A percentile compares a stretch with the other conserved stretches of the same genome.
phyloP scores from a whole-genome alignment of 1,140 invertebrate species.

The Episyrphus balteatus region DNA sequence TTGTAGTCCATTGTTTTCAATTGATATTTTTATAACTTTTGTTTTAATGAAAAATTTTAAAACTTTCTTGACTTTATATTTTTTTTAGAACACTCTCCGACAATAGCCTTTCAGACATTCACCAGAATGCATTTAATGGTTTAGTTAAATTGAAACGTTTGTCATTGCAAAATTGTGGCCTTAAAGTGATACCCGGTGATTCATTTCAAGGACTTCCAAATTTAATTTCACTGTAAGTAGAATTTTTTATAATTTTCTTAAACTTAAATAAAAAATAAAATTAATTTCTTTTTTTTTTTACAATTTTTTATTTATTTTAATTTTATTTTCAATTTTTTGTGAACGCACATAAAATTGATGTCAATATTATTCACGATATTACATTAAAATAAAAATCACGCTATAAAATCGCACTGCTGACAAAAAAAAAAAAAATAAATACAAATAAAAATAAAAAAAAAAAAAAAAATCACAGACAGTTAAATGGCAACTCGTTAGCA shows the following conservation, averaged over 20 bases:
- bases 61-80: no score
- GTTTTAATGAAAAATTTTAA: no score
- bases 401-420: background rate
- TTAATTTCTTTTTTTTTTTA: background rate
- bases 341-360: conserved; percentile 4
- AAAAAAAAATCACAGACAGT: conserved; percentile 41
- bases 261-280: background rate
- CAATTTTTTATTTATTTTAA: background rate
- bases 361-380: conserved; percentile 9
- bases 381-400: background rate
- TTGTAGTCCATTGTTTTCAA: no score
- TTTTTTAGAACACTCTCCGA: conserved; percentile 45
- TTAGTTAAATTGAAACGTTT: conserved; percentile 43
- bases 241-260: background rate
- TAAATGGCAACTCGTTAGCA: conserved; percentile 55
- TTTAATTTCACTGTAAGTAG: conserved; percentile 45
- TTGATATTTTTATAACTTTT: no score
- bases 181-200: conserved; percentile 39
- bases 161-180: conserved; percentile 44
- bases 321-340: background rate
- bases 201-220: conserved; percentile 39
- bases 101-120: conserved; percentile 44
- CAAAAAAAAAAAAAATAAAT: background rate
- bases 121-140: conserved; percentile 41
- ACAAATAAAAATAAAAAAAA: background rate